A percentile compares a stretch with the other conserved stretches of the same genome.
phyloP scores from a whole-genome alignment of 35 echinoderm and acorn worm genomes.

The Apostichopus parvimensis region DNA sequence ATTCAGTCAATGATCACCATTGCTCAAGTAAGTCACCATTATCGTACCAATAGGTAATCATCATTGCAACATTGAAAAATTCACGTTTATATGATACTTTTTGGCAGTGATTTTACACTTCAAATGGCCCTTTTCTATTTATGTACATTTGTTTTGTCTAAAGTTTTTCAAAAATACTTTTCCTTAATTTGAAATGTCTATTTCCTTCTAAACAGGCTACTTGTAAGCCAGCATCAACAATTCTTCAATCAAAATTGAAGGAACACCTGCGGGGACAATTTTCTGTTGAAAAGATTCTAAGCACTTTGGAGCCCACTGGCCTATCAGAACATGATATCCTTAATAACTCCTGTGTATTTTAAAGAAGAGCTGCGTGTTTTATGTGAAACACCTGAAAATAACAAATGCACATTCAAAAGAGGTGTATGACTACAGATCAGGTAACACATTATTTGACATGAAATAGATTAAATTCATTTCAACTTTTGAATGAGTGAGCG shows the following conservation, averaged over 20 bases:
- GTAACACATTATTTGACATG: not conserved
- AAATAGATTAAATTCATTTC: not conserved
- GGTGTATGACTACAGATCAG: no score
- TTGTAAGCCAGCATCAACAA: conserved; percentile 40
- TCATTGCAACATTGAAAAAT: not conserved
- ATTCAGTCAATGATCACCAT: conserved; percentile 46
- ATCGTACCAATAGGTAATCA: not conserved
- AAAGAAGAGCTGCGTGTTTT: not conserved
- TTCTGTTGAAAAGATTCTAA: not conserved
- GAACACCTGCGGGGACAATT: not conserved
- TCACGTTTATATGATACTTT: not conserved
- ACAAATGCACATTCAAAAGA: not conserved
- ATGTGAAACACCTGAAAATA: not conserved
- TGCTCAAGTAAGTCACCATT: conserved; percentile 41
- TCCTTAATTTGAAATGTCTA: not conserved
- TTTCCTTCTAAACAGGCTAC: conserved; percentile 33
- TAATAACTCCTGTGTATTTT: not conserved
- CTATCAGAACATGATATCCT: conserved; percentile 51
- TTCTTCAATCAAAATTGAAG: conserved; percentile 17
- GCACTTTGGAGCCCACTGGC: conserved; percentile 19
- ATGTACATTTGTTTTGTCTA: not conserved
- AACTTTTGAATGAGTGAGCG: no score
- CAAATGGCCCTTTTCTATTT: not conserved
- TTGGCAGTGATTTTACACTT: no score
- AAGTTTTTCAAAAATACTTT: not conserved